Evolutionary conservation across 2,113 vertebrate genomes (phyloP).

Genomic region (Corydoras sp.): DNA sequence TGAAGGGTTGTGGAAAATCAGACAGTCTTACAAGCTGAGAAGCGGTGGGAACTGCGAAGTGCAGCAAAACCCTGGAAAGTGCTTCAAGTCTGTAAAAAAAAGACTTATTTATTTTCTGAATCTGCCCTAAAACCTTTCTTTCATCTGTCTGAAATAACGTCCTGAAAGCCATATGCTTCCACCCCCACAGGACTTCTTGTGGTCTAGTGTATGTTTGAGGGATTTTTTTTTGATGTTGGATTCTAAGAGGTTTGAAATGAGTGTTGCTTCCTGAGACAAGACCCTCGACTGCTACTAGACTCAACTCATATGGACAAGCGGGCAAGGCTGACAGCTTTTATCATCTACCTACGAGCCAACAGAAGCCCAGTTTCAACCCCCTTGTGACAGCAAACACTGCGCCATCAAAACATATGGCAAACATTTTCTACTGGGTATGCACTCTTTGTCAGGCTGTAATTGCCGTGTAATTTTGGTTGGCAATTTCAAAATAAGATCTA

Average conservation of each 20-base stretch:
- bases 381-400: conserved; percentile 54
- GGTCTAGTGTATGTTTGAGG: conserved; percentile 35
- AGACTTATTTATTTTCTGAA: not conserved
- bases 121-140: conserved; percentile 27
- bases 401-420: conserved; percentile 60
- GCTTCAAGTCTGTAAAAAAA: conserved; percentile 24
- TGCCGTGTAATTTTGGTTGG: conserved; percentile 61
- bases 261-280: not conserved
- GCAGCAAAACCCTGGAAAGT: conserved; percentile 36
- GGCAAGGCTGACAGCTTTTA: conserved; percentile 39
- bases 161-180: conserved; percentile 17
- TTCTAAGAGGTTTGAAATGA: conserved; percentile 23
- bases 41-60: not conserved
- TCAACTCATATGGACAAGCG: conserved; percentile 14
- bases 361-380: conserved; percentile 9
- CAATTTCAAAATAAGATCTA: conserved; percentile 48
- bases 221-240: conserved; percentile 52
- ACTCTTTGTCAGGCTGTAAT: conserved; percentile 55
- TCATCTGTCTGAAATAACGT: conserved; percentile 21
- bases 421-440: conserved; percentile 55
- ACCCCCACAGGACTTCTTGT: not conserved
- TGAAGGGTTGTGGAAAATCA: conserved; percentile 58
- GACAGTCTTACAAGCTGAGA: conserved; percentile 55
- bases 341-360: conserved; percentile 36
- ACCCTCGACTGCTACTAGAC: not conserved